phyloP scores from a whole-genome alignment of 2,113 vertebrate genomes.

The Xiphorhynchus elegans region DNA sequence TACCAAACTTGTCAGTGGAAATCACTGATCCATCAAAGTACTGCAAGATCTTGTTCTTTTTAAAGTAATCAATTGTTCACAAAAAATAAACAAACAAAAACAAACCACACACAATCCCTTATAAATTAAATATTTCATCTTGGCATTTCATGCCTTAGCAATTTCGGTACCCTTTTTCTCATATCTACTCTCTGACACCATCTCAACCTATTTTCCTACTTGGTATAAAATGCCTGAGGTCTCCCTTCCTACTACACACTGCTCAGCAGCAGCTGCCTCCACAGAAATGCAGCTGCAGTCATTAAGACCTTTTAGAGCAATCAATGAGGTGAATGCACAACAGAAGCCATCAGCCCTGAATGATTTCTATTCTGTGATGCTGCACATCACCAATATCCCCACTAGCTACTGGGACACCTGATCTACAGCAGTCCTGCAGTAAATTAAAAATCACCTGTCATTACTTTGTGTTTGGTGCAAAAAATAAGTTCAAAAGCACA shows the following conservation, averaged over 20 bases:
- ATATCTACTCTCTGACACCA: neutral
- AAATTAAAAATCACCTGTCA: neutral
- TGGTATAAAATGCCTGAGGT: neutral
- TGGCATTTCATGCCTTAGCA: neutral
- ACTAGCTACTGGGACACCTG: neutral
- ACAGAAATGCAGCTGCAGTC: neutral
- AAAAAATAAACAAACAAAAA: neutral
- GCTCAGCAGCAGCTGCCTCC: neutral
- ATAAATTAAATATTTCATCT: neutral
- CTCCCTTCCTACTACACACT: neutral
- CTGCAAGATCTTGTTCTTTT: neutral
- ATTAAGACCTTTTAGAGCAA: neutral
- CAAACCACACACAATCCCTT: neutral
- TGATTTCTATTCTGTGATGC: neutral
- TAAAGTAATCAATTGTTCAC: neutral
- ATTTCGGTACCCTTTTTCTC: neutral
- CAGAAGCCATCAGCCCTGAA: neutral
- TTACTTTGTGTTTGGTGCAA: neutral
- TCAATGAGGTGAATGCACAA: neutral
- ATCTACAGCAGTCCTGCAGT: neutral
- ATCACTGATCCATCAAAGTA: neutral
- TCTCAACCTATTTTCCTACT: neutral
- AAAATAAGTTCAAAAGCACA: neutral
- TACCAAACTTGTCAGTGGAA: neutral
- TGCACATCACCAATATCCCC: neutral